Percentiles rank a stretch among this genome's conserved stretches.
Conservation (phyloP, 2,113 vertebrate species). For the Porphyrio hochstetteri region DNA sequence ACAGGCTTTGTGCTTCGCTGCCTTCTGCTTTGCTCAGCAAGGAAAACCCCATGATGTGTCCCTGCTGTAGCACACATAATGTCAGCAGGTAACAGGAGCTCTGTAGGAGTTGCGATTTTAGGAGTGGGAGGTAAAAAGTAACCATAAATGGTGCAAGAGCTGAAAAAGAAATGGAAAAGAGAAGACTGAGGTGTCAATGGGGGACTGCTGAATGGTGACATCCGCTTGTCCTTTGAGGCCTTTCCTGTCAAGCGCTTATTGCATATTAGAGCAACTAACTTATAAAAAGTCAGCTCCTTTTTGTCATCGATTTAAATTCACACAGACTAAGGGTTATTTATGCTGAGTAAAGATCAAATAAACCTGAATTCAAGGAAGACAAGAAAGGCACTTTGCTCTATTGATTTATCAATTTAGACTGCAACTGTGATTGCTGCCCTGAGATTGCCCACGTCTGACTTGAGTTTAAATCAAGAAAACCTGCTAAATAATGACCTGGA, state of each 20-base stretch:
- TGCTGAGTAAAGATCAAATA: neutral
- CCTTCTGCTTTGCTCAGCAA: neutral
- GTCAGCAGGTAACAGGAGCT: neutral
- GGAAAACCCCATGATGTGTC: neutral
- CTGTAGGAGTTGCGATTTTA: neutral
- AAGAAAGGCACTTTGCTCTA: neutral
- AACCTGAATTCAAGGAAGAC: neutral
- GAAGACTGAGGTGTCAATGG: neutral
- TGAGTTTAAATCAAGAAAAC: neutral
- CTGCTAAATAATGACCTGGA: neutral
- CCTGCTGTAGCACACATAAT: fast-evolving
- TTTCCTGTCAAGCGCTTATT: neutral
- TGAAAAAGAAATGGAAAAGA: neutral
- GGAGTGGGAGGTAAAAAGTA: neutral
- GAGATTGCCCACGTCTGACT: neutral
- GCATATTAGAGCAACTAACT: neutral
- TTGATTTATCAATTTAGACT: neutral
- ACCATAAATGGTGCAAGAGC: neutral
- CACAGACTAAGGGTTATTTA: neutral
- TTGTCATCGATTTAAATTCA: neutral
- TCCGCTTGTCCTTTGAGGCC: neutral
- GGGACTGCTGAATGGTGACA: neutral
- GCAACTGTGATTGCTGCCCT: neutral
- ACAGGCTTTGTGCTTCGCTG: neutral
- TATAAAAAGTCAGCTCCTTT: neutral